These are phyloP conservation scores for Apamea anceps DNA, from an alignment of 2,888 invertebrate genomes.

Conservation along the genomic window DNA sequence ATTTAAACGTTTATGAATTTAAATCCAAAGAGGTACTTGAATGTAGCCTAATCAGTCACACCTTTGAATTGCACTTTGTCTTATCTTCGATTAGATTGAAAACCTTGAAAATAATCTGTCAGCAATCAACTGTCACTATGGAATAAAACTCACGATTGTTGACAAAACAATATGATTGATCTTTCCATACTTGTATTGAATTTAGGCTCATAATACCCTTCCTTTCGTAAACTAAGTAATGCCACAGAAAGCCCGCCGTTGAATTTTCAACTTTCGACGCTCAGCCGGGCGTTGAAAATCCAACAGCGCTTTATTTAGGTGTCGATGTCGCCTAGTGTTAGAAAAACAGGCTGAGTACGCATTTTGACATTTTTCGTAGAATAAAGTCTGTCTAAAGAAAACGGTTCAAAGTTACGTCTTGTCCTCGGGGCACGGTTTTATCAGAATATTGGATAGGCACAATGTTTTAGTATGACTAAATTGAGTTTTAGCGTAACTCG, in stretches of 20 bases:
- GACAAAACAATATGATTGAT: conserved; percentile 4
- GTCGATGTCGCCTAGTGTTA: background rate
- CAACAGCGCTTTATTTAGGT: no score
- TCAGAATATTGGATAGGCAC: conserved; percentile 16
- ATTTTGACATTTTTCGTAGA: conserved; percentile 16
- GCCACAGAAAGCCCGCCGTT: background rate
- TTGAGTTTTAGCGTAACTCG: background rate
- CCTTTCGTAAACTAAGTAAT: background rate
- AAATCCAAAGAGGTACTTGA: background rate
- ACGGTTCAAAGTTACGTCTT: conserved; percentile 1
- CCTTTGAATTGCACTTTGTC: background rate
- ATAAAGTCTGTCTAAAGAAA: conserved; percentile 11
- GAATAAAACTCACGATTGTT: conserved; percentile 13
- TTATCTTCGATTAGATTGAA: background rate
- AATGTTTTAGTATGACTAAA: conserved; percentile 6
- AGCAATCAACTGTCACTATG: conserved; percentile 13
- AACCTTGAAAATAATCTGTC: background rate
- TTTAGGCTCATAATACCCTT: conserved; percentile 1
- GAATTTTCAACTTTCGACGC: background rate
- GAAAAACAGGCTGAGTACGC: background rate
- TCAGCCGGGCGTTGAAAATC: background rate
- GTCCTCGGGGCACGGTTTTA: background rate
- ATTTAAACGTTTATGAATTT: background rate
- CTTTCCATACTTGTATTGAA: background rate
- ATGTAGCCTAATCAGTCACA: conserved; percentile 15